A percentile compares a stretch with the other conserved stretches of the same genome.
phyloP scores from a whole-genome alignment of 2,797 vertebrate genomes.

The Anableps anableps region DNA sequence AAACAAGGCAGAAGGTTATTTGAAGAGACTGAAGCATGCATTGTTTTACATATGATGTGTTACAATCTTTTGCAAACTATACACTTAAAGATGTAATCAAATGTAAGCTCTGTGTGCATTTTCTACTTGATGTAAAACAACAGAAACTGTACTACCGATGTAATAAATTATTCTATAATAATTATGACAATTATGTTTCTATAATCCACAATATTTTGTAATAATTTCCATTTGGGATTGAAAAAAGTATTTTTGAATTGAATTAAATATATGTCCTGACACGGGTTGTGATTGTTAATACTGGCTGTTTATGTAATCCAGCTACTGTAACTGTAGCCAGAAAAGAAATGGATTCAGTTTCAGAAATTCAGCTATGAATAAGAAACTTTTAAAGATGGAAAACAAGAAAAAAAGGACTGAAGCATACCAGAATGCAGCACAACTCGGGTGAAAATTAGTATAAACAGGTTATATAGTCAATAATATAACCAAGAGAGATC shows the following conservation, averaged over 20 bases:
- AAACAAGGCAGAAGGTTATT: background rate
- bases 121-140: background rate
- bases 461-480: background rate
- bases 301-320: background rate
- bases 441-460: background rate
- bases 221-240: too few relatives aligned
- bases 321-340: background rate
- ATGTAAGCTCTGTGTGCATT: background rate
- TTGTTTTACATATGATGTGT: background rate
- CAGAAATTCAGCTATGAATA: background rate
- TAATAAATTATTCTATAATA: background rate
- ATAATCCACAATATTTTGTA: too few relatives aligned
- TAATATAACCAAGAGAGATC: background rate
- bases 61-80: background rate
- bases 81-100: background rate
- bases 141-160: background rate
- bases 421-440: background rate
- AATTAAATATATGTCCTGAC: background rate
- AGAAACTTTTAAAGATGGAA: background rate
- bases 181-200: too few relatives aligned
- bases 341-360: background rate
- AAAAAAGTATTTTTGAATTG: too few relatives aligned
- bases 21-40: background rate
- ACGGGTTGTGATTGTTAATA: background rate
- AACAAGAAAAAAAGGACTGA: background rate